Evolutionary conservation across 2,113 vertebrate species (phyloP).

Genomic region (Cynopterus brachyotis): DNA sequence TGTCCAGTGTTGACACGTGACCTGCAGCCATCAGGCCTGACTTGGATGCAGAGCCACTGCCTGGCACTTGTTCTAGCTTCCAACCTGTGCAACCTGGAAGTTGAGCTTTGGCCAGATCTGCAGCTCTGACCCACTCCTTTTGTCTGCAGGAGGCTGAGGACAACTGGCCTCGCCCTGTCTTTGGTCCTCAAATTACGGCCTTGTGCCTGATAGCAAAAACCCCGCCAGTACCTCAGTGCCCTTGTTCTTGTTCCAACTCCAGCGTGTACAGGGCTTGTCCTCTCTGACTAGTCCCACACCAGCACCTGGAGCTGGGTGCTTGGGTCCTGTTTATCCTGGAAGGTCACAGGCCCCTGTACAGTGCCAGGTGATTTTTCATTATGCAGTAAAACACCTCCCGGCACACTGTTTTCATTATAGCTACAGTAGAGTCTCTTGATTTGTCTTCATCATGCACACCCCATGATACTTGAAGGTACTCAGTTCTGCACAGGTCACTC

Average conservation of each 20-base stretch:
- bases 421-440: not conserved
- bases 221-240: fast-evolving
- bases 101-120: not conserved
- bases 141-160: not conserved
- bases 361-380: not conserved
- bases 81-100: fast-evolving
- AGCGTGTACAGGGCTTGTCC: not conserved
- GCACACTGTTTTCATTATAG: not conserved
- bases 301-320: not conserved
- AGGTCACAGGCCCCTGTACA: not conserved
- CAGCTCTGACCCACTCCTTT: not conserved
- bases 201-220: not conserved
- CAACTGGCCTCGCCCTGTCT: not conserved
- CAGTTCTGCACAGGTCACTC: not conserved
- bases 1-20: not conserved
- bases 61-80: not conserved
- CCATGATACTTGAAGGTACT: not conserved
- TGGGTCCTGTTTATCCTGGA: not conserved
- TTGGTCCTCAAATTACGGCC: not conserved
- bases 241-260: no score
- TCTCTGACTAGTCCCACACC: no score
- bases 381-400: not conserved
- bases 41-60: fast-evolving
- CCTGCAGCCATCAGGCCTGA: not conserved
- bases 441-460: not conserved